phyloP scores from a whole-genome alignment of 2,113 vertebrate genomes.

The Buteo buteo region DNA sequence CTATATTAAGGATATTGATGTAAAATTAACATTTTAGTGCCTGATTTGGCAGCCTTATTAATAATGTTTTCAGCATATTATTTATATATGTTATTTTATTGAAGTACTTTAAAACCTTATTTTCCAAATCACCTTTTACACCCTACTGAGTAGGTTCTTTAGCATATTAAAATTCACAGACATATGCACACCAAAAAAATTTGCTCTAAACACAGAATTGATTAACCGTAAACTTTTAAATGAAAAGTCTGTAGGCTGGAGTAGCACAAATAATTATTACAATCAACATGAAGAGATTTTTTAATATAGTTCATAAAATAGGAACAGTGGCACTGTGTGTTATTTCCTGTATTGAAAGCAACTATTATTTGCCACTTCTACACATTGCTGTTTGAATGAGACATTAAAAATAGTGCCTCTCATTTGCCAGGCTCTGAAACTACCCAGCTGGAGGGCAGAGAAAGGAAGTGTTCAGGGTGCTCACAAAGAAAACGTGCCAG shows the following conservation, averaged over 20 bases:
- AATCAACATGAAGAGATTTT: constrained; percentile 14
- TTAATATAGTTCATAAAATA: background rate
- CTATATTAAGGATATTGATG: background rate
- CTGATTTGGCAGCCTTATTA: background rate
- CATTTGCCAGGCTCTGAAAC: background rate
- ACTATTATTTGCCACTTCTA: constrained; percentile 15
- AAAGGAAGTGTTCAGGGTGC: background rate
- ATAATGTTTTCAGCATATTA: background rate
- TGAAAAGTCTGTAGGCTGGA: background rate
- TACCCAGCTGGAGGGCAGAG: background rate
- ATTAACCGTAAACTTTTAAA: constrained; percentile 22
- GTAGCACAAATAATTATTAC: background rate
- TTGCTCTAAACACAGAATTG: background rate
- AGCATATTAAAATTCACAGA: background rate
- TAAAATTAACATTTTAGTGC: background rate
- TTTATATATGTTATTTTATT: background rate
- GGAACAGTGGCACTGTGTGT: background rate
- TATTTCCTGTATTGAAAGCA: constrained; percentile 14
- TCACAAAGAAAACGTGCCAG: background rate
- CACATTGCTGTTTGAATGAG: background rate
- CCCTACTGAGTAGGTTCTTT: background rate
- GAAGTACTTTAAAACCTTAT: background rate
- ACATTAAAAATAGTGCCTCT: constrained; percentile 16
- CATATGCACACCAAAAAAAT: background rate
- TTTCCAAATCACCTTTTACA: background rate